These are phyloP conservation scores for Pandemis corylana DNA, from an alignment of 2,888 invertebrate genomes.

Conservation along the genomic window DNA sequence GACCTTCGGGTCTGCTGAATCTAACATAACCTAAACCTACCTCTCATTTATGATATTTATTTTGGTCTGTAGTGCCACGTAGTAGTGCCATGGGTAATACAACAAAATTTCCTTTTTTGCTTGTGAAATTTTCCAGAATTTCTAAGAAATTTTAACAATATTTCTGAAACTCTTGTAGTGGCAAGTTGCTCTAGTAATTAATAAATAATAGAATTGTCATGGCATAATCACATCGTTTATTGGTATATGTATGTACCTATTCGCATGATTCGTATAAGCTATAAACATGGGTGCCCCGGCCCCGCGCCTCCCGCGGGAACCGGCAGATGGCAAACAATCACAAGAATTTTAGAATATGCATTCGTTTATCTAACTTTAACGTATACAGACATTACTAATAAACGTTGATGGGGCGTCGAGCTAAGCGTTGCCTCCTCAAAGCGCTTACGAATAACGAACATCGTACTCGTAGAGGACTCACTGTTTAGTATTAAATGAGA, in stretches of 20 bases:
- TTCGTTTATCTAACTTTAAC: conserved; percentile 30
- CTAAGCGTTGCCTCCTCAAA: conserved; percentile 13
- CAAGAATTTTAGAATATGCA: conserved; percentile 39
- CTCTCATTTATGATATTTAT: no score
- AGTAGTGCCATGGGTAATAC: no score
- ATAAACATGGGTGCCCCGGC: conserved; percentile 42
- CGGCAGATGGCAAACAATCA: conserved; percentile 39
- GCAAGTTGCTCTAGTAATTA: neutral
- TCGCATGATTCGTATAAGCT: conserved; percentile 57
- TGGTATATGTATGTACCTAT: conserved; percentile 59
- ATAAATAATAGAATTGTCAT: conserved; percentile 49
- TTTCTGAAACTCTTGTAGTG: neutral
- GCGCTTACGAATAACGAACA: neutral
- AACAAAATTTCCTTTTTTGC: no score
- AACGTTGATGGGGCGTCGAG: conserved; percentile 12
- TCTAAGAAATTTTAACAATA: no score
- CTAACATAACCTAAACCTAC: no score
- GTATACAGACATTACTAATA: conserved; percentile 19
- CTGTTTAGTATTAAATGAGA: conserved; percentile 2
- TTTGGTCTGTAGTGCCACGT: no score
- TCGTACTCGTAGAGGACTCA: neutral
- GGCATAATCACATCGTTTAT: conserved; percentile 63
- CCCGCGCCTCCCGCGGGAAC: neutral
- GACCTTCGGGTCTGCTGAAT: no score
- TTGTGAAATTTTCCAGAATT: no score